These are phyloP conservation scores for Dermatophagoides farinae DNA, from an alignment of 1,140 invertebrate species.

Conservation along the genomic window DNA sequence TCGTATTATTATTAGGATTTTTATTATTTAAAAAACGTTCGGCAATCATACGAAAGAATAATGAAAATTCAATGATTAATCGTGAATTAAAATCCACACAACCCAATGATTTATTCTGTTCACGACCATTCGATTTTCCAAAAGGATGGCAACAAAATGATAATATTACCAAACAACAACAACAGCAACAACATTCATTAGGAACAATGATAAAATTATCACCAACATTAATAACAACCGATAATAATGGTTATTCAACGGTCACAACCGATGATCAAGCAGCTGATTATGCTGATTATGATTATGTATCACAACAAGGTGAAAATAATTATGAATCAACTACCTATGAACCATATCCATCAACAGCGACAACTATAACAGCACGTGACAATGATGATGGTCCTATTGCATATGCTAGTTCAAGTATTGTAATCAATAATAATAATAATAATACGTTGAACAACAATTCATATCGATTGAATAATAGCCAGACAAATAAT, in stretches of 20 bases:
- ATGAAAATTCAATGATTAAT: background rate
- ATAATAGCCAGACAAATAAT: background rate
- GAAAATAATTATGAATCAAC: slow-evolving; percentile 11
- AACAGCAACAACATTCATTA: no score
- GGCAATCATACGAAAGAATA: background rate
- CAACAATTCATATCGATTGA: background rate
- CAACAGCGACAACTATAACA: background rate
- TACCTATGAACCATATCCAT: background rate
- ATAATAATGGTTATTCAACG: slow-evolving; percentile 11
- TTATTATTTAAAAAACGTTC: slow-evolving; percentile 1
- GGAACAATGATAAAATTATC: slow-evolving; percentile 2
- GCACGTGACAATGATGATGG: background rate
- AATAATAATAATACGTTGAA: background rate
- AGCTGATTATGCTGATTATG: slow-evolving; percentile 10
- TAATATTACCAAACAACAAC: background rate
- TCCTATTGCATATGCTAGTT: slow-evolving; percentile 9
- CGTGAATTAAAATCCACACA: background rate
- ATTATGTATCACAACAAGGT: slow-evolving; percentile 5
- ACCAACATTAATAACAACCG: slow-evolving; percentile 3
- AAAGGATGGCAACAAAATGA: background rate
- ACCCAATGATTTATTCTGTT: background rate
- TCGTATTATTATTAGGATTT: slow-evolving; percentile 1
- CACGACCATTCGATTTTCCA: background rate
- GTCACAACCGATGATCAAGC: slow-evolving; percentile 9
- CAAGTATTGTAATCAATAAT: slow-evolving; percentile 1